These are phyloP conservation scores for Dasysyrphus tricinctus DNA, from an alignment of 2,888 invertebrate genomes.

Conservation along the genomic window DNA sequence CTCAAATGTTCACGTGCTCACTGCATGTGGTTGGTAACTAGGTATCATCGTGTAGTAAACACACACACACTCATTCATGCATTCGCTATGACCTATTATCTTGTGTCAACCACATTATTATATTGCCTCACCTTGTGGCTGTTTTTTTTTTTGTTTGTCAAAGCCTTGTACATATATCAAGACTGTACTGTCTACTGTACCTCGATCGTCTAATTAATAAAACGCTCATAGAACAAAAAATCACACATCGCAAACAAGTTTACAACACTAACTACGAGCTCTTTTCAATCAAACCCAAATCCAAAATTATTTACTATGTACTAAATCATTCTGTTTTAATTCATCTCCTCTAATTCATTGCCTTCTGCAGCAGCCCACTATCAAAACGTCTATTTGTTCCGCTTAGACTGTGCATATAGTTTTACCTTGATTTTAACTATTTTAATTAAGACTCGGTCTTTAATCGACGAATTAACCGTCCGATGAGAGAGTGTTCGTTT, in stretches of 20 bases:
- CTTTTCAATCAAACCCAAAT: slow-evolving; percentile 24
- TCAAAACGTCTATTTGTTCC: slow-evolving; percentile 11
- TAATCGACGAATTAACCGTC: slow-evolving; percentile 10
- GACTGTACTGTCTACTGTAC: not conserved
- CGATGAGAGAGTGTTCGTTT: slow-evolving; percentile 17
- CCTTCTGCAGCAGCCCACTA: not conserved
- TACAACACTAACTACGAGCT: not conserved
- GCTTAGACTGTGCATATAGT: not conserved
- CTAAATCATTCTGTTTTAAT: not conserved
- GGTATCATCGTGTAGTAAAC: not conserved
- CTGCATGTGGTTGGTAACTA: slow-evolving; percentile 2
- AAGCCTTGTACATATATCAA: not conserved
- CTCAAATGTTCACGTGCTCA: slow-evolving; percentile 21
- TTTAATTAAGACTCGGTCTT: slow-evolving; percentile 26
- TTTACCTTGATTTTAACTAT: slow-evolving; percentile 26
- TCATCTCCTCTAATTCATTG: not conserved
- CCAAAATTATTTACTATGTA: not conserved
- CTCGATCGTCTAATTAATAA: not conserved
- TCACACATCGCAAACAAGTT: slow-evolving; percentile 9
- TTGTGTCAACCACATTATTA: slow-evolving; percentile 4
- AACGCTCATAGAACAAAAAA: not conserved
- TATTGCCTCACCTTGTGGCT: slow-evolving; percentile 30
- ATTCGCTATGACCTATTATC: slow-evolving; percentile 10
- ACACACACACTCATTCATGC: not conserved
- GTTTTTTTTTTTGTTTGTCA: not conserved